Evolutionary conservation across 2,113 vertebrate species (phyloP).

Genomic region (Chamaea fasciata): DNA sequence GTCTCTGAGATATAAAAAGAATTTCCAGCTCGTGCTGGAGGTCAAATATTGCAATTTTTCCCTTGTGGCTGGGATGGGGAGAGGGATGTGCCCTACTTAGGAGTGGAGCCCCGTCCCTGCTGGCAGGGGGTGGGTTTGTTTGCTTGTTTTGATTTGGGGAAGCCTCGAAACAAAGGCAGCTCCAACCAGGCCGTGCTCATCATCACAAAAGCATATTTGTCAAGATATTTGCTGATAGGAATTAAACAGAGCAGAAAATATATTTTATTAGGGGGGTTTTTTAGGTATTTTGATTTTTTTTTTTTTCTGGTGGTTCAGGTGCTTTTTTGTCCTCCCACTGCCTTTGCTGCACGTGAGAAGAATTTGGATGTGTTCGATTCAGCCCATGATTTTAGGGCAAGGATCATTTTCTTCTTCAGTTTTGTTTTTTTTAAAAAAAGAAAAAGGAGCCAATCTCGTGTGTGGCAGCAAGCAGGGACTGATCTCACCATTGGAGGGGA

Average conservation of each 20-base stretch:
- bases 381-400: neutral
- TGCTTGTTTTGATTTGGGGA: conserved; percentile 19
- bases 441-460: neutral
- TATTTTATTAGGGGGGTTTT: neutral
- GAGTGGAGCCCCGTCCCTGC: neutral
- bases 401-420: neutral
- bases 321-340: neutral
- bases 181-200: neutral
- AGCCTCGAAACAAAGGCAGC: neutral
- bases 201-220: neutral
- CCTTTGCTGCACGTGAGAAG: neutral
- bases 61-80: neutral
- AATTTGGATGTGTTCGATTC: neutral
- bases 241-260: conserved; percentile 44
- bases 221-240: neutral
- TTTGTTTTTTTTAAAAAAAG: neutral
- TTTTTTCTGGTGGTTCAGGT: neutral
- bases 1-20: neutral
- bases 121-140: conserved; percentile 33
- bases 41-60: neutral
- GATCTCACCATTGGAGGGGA: neutral
- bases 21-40: neutral
- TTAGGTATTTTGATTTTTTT: neutral
- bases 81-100: neutral
- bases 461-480: neutral